Evolutionary conservation across 2,888 invertebrate species (phyloP).

Genomic region (Rhagium mordax): DNA sequence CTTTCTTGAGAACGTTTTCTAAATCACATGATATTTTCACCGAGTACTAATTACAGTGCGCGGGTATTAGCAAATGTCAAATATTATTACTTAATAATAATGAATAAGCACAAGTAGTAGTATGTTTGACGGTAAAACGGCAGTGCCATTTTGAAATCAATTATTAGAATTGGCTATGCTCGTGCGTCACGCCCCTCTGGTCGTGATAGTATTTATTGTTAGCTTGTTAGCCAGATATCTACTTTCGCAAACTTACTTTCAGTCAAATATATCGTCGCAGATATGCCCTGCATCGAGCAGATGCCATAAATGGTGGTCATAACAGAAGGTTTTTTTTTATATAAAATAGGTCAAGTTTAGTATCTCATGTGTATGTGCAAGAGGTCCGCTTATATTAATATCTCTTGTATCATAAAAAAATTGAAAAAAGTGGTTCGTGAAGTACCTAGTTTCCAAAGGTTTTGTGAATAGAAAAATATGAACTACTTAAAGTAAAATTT

Average conservation of each 20-base stretch:
- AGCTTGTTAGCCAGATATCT: conserved; percentile 57
- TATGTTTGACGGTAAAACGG: conserved; percentile 30
- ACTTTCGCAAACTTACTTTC: conserved; percentile 63
- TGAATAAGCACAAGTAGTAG: conserved; percentile 11
- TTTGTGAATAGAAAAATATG: too few relatives aligned
- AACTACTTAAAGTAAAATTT: too few relatives aligned
- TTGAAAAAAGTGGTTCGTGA: neutral
- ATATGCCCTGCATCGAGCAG: conserved; percentile 23
- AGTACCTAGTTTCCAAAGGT: neutral
- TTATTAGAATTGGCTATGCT: conserved; percentile 61
- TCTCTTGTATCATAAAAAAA: neutral
- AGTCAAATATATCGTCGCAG: conserved; percentile 50
- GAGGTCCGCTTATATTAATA: too few relatives aligned
- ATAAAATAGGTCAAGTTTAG: conserved; percentile 30
- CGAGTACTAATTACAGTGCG: neutral
- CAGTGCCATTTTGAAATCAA: conserved; percentile 61
- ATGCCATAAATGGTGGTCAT: conserved; percentile 27
- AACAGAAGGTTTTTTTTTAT: neutral
- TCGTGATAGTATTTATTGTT: conserved; percentile 65
- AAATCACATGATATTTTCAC: neutral
- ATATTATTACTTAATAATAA: conserved; percentile 19
- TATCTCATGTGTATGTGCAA: neutral
- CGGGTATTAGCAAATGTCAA: conserved; percentile 1
- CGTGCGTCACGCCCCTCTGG: conserved; percentile 63
- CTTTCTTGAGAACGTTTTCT: conserved; percentile 1